These are phyloP conservation scores for Ctenochaetus hawaiiensis DNA, from an alignment of 2,797 vertebrate genomes.

Conservation along the genomic window DNA sequence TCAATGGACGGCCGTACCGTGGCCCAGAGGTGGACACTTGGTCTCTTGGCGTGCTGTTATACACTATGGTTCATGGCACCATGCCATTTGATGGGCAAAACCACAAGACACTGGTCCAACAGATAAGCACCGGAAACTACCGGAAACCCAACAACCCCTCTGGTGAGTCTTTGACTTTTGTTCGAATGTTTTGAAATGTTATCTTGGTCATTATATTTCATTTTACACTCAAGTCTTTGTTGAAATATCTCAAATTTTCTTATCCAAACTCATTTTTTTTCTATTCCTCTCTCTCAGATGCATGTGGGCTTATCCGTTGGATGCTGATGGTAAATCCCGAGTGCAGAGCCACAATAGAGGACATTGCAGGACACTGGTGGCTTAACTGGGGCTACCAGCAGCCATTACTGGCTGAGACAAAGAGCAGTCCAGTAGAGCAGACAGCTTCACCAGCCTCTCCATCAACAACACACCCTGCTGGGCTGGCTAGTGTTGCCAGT, in stretches of 20 bases:
- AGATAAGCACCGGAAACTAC: conserved; percentile 94
- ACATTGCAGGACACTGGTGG: conserved; percentile 97
- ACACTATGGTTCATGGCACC: conserved; percentile 93
- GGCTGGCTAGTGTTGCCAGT: conserved; percentile 86
- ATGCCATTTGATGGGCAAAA: conserved; percentile 97
- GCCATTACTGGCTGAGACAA: conserved; percentile 84
- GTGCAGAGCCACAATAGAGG: conserved; percentile 93
- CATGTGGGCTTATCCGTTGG: conserved; percentile 97
- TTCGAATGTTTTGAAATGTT: neutral
- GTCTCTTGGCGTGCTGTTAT: conserved; percentile 96
- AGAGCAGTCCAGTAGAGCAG: conserved; percentile 64
- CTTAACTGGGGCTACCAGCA: conserved; percentile 95
- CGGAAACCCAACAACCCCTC: conserved; percentile 91
- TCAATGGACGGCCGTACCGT: conserved; percentile 96
- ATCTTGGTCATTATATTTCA: no score
- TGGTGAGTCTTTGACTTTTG: conserved; percentile 80
- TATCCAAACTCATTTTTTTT: neutral
- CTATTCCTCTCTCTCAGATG: conserved; percentile 84
- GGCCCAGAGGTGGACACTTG: conserved; percentile 99
- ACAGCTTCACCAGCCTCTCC: conserved; percentile 18
- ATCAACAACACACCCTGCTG: conserved; percentile 71
- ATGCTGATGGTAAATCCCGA: conserved; percentile 98
- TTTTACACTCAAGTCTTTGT: no score
- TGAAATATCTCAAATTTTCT: neutral
- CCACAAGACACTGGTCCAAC: conserved; percentile 92